phyloP scores from a whole-genome alignment of 2,797 vertebrate genomes.

The Fistularia commersonii region DNA sequence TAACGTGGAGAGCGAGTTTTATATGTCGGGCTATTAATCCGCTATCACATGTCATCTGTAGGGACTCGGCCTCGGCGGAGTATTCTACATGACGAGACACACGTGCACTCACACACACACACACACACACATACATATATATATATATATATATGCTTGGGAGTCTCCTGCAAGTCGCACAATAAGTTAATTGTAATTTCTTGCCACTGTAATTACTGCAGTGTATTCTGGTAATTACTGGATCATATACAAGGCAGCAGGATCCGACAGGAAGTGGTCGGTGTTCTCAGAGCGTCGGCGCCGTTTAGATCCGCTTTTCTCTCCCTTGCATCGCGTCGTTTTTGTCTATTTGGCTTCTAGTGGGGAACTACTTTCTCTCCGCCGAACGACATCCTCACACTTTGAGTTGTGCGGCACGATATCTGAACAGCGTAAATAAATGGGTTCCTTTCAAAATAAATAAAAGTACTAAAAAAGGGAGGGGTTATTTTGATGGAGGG shows the following conservation, averaged over 20 bases:
- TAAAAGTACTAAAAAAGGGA: too few species aligned
- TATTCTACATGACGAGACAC: conserved; percentile 37
- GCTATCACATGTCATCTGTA: conserved; percentile 58
- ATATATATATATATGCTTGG: conserved; percentile 25
- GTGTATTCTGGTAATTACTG: conserved; percentile 74
- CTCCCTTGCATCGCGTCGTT: too few species aligned
- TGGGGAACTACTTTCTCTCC: too few species aligned
- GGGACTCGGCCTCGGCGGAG: conserved; percentile 61
- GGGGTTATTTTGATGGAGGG: too few species aligned
- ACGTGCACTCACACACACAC: conserved; percentile 6
- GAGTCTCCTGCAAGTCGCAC: conserved; percentile 64
- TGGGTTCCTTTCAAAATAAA: too few species aligned
- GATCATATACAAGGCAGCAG: conserved; percentile 65
- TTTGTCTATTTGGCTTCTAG: too few species aligned
- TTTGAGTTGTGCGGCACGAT: too few species aligned
- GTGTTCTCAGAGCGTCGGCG: conserved; percentile 56
- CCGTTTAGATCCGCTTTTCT: background rate
- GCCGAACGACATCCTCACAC: too few species aligned
- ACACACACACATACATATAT: conserved; percentile 16
- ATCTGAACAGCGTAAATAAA: too few species aligned
- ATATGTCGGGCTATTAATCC: conserved; percentile 61
- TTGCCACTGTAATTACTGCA: conserved; percentile 77
- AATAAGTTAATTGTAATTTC: conserved; percentile 75
- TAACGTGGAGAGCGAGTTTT: conserved; percentile 50
- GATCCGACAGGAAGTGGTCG: conserved; percentile 60